A percentile compares a stretch with the other conserved stretches of the same genome.
Evolutionary conservation across 2,797 vertebrate genomes (phyloP).

Genomic region (Sebastes kiyomatsui): DNA sequence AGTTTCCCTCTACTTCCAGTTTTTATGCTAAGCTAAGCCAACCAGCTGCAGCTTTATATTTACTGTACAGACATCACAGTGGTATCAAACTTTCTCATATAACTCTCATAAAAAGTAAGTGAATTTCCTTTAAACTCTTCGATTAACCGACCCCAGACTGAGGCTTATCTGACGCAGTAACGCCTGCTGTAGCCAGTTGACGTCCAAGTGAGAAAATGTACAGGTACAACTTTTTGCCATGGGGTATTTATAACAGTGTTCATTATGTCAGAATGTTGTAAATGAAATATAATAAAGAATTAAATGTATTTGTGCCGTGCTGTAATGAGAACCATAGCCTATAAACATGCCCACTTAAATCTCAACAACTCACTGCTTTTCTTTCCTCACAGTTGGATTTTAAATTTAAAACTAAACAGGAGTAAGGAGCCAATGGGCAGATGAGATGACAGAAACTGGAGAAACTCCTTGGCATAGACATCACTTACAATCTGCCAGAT

Average conservation of each 20-base stretch:
- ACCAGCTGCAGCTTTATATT: background rate
- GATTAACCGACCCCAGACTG: background rate
- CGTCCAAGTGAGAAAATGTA: background rate
- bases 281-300: conserved; percentile 20
- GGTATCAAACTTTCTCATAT: background rate
- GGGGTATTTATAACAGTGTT: background rate
- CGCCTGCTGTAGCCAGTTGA: background rate
- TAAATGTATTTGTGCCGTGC: background rate
- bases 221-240: background rate
- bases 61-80: background rate
- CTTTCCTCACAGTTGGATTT: conserved; percentile 24
- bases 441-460: conserved; percentile 59
- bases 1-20: background rate
- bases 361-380: conserved; percentile 11
- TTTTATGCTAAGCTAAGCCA: background rate
- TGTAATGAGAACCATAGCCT: conserved; percentile 2
- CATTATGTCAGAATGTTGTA: background rate
- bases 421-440: conserved; percentile 42
- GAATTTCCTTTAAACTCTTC: background rate
- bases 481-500: conserved; percentile 74
- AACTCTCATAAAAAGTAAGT: background rate
- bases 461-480: conserved; percentile 64
- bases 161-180: background rate
- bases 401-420: conserved; percentile 35
- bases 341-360: conserved; percentile 28